Evolutionary conservation across 1,140 invertebrate species (phyloP), one percentile per base, ranked within the genome.

Genomic region (Drosophila lacteicornis): DNA sequence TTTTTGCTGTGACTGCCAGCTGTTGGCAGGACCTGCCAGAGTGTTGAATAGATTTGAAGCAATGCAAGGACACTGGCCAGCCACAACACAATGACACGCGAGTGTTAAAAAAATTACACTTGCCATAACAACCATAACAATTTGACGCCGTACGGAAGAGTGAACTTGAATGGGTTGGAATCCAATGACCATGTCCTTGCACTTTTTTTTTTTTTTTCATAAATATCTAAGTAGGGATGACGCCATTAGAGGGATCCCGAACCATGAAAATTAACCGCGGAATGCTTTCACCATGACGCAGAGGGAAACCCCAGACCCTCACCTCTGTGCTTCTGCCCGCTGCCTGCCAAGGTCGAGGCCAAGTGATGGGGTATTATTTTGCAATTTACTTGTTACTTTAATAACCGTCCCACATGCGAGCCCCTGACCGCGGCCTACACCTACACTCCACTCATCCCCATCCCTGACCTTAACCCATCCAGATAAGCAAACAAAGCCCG

Each of bases 211-310:
- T 36, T 11, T 27, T 57, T 73, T 77, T 80, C 59, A 77, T 85
- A 85, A 85, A 84, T 84, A 84, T 83, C 77, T 67, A 65, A 83
- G 71, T 55, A 84, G 70, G 46, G 51, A 80, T 83, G 80, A 83
- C 81, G 80, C 57, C 46, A 82, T 79, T 67, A 49, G 25, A 12
- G 38, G 68, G 27, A 19, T 40, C 42, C 49, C 42, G 4, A 65
- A 47, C 43, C 50, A 57, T 71, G 9, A 58, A 66, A 59, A 60
- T 40, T 22, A 27, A 73, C 33, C 36, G 49, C 19, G 70, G 33
- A 70, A 84, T 51, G 61, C 65, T 80, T 80, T 80, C 27, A 62
- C 56, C 30, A 45, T 59, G 49, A 75, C 51, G 67, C 61, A 67
- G 75, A 47, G 45, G 51, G 38, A 66, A 42, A 66, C 62, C 36